phyloP scores from a whole-genome alignment of 2,113 vertebrate species.

The Chionis minor region DNA sequence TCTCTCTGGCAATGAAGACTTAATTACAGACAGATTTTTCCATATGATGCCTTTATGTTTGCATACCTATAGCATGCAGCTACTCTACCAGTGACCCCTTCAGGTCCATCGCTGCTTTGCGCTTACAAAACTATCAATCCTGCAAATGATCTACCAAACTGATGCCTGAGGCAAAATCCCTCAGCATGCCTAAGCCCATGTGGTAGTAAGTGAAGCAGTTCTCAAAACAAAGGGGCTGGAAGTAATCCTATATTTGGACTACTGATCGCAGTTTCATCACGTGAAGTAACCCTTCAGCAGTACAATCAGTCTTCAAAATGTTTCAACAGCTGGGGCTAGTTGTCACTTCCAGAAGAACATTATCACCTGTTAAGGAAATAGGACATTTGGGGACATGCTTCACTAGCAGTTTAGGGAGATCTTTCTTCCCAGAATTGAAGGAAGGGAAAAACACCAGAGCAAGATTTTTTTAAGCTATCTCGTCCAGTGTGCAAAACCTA shows the following conservation, averaged over 20 bases:
- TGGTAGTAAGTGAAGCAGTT: background rate
- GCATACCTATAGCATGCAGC: background rate
- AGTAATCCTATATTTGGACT: background rate
- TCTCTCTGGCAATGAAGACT: background rate
- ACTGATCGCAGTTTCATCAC: background rate
- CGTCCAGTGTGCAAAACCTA: background rate
- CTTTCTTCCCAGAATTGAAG: background rate
- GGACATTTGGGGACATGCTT: background rate
- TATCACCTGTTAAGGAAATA: conserved; percentile 15
- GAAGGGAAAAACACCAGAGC: rapidly evolving
- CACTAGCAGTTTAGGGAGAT: background rate
- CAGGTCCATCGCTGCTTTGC: background rate
- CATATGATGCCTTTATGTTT: background rate
- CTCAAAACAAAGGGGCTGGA: background rate
- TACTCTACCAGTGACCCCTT: background rate
- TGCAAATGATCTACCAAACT: background rate
- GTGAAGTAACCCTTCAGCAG: background rate
- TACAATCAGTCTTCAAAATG: background rate
- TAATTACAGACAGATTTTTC: background rate
- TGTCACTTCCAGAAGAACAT: background rate
- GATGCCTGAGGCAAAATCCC: background rate
- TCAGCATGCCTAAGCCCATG: background rate
- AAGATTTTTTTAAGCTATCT: background rate
- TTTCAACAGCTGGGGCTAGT: background rate
- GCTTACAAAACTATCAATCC: background rate